Evolutionary conservation across 2,797 vertebrate genomes (phyloP).

Genomic region (Mallotus villosus): DNA sequence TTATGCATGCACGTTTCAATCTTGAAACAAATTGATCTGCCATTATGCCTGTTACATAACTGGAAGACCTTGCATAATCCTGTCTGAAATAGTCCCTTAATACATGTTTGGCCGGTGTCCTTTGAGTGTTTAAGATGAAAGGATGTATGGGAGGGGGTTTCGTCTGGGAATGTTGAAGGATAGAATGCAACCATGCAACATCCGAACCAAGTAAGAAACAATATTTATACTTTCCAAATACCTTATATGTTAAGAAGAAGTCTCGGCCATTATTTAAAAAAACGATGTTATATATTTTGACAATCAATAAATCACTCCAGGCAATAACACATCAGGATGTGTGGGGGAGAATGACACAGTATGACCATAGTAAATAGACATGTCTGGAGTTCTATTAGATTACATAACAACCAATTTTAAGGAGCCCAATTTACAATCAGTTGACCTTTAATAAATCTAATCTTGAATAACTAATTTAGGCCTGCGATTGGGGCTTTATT

Average conservation of each 20-base stretch:
- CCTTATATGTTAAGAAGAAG: neutral
- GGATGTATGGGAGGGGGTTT: constrained; percentile 8
- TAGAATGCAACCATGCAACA: no score
- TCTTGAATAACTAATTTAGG: constrained; percentile 72
- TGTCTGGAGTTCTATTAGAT: constrained; percentile 30
- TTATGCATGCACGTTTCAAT: constrained; percentile 82
- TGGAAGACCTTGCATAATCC: constrained; percentile 84
- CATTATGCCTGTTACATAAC: constrained; percentile 84
- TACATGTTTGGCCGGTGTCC: constrained; percentile 74
- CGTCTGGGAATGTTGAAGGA: neutral
- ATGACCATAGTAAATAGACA: constrained; percentile 56
- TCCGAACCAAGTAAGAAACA: neutral
- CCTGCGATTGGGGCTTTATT: constrained; percentile 56
- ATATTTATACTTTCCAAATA: neutral
- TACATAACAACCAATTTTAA: constrained; percentile 62
- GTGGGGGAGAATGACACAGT: constrained; percentile 14
- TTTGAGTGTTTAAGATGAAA: constrained; percentile 60
- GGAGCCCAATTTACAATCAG: constrained; percentile 61
- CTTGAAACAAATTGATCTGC: constrained; percentile 85
- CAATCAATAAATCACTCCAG: neutral
- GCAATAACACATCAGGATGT: constrained; percentile 8
- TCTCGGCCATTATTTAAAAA: constrained; percentile 10
- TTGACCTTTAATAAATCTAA: constrained; percentile 63
- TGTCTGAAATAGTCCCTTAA: constrained; percentile 85
- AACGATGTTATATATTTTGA: constrained; percentile 30